These are phyloP conservation scores for Craseonycteris thonglongyai DNA, from an alignment of 2,113 vertebrate species.

Conservation along the genomic window DNA sequence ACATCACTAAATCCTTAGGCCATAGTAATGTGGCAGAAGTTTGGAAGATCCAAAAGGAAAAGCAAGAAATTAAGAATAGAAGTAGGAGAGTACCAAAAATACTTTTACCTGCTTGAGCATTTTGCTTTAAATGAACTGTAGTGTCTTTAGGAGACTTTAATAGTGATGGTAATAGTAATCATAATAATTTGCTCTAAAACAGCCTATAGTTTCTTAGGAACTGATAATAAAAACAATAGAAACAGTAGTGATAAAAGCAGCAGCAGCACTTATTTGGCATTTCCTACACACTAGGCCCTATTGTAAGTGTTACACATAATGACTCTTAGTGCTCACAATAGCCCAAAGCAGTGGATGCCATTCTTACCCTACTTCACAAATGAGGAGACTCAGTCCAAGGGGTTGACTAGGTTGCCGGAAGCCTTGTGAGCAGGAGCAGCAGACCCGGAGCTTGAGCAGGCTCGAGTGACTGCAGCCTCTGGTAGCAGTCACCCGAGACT, in stretches of 20 bases:
- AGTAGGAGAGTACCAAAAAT: not conserved
- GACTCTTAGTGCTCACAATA: not conserved
- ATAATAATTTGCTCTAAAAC: not conserved
- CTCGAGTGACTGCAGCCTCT: not conserved
- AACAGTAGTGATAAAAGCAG: not conserved
- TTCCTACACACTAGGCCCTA: not conserved
- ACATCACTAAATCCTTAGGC: not conserved
- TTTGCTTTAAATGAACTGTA: conserved; percentile 2
- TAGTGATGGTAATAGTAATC: not conserved
- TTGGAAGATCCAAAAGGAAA: not conserved
- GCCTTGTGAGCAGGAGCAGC: not conserved
- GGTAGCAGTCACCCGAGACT: not conserved
- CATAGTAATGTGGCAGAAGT: not conserved
- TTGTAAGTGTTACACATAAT: not conserved
- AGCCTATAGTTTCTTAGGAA: not conserved
- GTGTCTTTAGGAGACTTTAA: not conserved
- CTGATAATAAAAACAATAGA: not conserved
- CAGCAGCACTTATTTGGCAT: not conserved
- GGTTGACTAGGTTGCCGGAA: not conserved
- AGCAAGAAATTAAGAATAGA: not conserved
- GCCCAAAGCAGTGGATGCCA: not conserved
- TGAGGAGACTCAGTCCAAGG: not conserved
- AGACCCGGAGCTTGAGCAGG: not conserved
- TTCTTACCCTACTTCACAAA: not conserved
- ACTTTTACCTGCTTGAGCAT: not conserved